Conservation (phyloP, 2,113 vertebrate genomes). For the Passer domesticus region DNA sequence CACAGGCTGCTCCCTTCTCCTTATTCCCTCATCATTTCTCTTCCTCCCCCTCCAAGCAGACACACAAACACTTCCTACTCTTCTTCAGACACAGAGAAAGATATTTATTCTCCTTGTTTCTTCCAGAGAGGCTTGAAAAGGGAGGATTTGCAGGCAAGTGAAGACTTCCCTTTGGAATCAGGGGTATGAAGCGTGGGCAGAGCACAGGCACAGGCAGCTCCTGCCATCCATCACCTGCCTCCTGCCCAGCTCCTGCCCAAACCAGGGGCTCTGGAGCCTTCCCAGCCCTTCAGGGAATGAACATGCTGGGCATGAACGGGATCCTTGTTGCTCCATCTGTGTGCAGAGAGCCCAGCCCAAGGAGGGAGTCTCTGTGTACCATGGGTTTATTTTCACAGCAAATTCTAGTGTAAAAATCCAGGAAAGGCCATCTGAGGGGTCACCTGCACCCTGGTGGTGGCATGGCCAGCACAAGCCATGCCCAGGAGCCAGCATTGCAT, state of each 20-base stretch:
- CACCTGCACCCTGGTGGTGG: neutral
- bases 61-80: neutral
- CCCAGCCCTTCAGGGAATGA: neutral
- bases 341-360: neutral
- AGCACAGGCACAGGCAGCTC: neutral
- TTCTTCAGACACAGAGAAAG: neutral
- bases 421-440: neutral
- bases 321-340: neutral
- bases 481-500: neutral
- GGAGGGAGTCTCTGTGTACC: neutral
- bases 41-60: neutral
- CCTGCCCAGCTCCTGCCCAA: neutral
- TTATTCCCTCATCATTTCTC: neutral
- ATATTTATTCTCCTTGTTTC: neutral
- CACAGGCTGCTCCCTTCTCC: neutral
- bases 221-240: neutral
- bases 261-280: neutral
- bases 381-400: neutral
- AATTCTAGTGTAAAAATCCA: neutral
- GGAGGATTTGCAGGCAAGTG: neutral
- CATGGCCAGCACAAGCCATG: neutral
- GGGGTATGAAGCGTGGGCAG: neutral
- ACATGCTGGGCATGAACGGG: fast-evolving
- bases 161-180: neutral
- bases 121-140: neutral